Percentiles rank a stretch among this genome's conserved stretches.
phyloP scores from a whole-genome alignment of 2,888 invertebrate genomes.

The Vanessa cardui region DNA sequence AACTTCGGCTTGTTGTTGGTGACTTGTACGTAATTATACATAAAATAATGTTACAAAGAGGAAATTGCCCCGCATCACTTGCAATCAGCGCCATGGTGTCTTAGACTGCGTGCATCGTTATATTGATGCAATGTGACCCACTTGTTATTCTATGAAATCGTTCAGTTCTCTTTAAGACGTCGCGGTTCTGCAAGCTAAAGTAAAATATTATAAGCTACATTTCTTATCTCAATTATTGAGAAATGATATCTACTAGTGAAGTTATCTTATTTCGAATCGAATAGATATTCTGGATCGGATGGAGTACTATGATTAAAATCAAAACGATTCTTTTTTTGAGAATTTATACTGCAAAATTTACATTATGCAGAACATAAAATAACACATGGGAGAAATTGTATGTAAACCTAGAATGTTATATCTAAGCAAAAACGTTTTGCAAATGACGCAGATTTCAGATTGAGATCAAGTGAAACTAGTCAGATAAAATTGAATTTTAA shows the following conservation, averaged over 20 bases:
- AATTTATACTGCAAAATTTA: no score
- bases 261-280: not conserved
- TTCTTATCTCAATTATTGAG: not conserved
- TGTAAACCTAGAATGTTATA: conserved; percentile 4
- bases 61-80: conserved; percentile 66
- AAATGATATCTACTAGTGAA: not conserved
- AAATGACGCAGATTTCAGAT: conserved; percentile 6
- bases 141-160: conserved; percentile 66
- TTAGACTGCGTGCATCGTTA: conserved; percentile 57
- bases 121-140: conserved; percentile 76
- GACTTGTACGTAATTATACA: conserved; percentile 2
- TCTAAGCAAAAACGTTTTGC: not conserved
- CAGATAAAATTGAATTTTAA: conserved; percentile 8
- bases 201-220: not conserved
- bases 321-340: no score
- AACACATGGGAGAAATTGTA: not conserved
- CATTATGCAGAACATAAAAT: no score
- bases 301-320: no score
- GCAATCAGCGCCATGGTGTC: conserved; percentile 67
- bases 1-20: not conserved
- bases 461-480: conserved; percentile 7
- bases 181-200: conserved; percentile 23
- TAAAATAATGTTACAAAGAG: conserved; percentile 56
- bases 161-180: conserved; percentile 45
- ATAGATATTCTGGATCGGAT: no score